A percentile compares a stretch with the other conserved stretches of the same genome.
phyloP scores from a whole-genome alignment of 2,797 vertebrate genomes.

The Fistularia commersonii region DNA sequence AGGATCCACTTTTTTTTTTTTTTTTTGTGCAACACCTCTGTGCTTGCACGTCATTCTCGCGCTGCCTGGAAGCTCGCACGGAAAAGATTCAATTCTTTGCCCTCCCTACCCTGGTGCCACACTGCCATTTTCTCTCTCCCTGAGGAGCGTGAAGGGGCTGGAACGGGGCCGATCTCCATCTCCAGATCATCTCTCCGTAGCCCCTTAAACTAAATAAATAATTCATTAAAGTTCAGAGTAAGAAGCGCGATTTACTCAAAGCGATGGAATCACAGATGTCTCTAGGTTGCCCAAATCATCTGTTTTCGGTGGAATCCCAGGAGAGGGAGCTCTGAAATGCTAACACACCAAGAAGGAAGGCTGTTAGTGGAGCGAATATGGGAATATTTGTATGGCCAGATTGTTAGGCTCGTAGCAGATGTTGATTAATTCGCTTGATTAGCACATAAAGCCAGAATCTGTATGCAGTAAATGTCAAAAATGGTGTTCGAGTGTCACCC shows the following conservation, averaged over 20 bases:
- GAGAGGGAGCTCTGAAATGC: constrained; percentile 61
- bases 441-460: background rate
- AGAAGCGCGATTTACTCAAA: constrained; percentile 74
- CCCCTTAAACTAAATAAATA: constrained; percentile 82
- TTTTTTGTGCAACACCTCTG: constrained; percentile 19
- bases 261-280: constrained; percentile 76
- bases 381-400: constrained; percentile 9
- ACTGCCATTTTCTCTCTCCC: constrained; percentile 73
- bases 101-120: constrained; percentile 74
- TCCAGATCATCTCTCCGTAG: constrained; percentile 76
- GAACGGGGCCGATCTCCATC: constrained; percentile 73
- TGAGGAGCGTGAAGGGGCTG: constrained; percentile 48
- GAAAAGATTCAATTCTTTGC: constrained; percentile 65
- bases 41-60: constrained; percentile 26
- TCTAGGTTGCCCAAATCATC: constrained; percentile 68
- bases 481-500: too few relatives aligned
- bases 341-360: constrained; percentile 48
- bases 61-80: constrained; percentile 50
- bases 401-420: background rate
- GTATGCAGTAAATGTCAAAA: background rate
- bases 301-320: constrained; percentile 65
- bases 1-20: constrained; percentile 17
- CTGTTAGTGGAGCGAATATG: constrained; percentile 40
- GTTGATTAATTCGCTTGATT: too few relatives aligned
- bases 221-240: constrained; percentile 77